phyloP scores from a whole-genome alignment of 2,113 vertebrate species.

The Sebastes fasciatus region DNA sequence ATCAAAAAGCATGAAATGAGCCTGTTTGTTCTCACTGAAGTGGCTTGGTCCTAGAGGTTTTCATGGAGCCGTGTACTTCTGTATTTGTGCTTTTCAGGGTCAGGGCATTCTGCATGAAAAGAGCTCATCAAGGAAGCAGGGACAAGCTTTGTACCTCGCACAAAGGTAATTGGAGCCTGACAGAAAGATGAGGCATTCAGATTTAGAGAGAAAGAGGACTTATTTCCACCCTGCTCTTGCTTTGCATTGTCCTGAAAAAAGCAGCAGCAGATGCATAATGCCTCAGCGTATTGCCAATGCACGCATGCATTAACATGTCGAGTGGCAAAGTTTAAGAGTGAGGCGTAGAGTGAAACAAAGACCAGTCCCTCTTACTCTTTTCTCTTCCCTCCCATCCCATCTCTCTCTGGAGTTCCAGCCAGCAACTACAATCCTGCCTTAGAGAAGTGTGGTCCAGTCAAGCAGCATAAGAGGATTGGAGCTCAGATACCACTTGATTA shows the following conservation, averaged over 20 bases:
- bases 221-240: neutral
- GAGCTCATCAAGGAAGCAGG: conserved; percentile 34
- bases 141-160: conserved; percentile 39
- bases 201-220: neutral
- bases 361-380: conserved; percentile 6
- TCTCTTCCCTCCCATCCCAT: neutral
- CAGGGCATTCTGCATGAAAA: conserved; percentile 13
- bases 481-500: conserved; percentile 75
- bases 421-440: conserved; percentile 40
- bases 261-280: conserved; percentile 38
- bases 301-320: conserved; percentile 39
- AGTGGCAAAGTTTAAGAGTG: conserved; percentile 20
- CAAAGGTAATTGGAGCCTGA: conserved; percentile 43
- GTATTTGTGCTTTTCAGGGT: conserved; percentile 22
- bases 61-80: neutral
- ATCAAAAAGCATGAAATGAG: conserved; percentile 46
- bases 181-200: conserved; percentile 28
- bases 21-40: conserved; percentile 35
- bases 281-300: neutral
- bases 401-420: conserved; percentile 35
- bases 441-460: conserved; percentile 55
- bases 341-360: conserved; percentile 34
- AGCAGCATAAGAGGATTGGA: conserved; percentile 71
- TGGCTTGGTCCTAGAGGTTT: neutral
- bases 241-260: conserved; percentile 38